phyloP scores from a whole-genome alignment of 2,113 vertebrate genomes.

The Chamaetylas fuelleborni region DNA sequence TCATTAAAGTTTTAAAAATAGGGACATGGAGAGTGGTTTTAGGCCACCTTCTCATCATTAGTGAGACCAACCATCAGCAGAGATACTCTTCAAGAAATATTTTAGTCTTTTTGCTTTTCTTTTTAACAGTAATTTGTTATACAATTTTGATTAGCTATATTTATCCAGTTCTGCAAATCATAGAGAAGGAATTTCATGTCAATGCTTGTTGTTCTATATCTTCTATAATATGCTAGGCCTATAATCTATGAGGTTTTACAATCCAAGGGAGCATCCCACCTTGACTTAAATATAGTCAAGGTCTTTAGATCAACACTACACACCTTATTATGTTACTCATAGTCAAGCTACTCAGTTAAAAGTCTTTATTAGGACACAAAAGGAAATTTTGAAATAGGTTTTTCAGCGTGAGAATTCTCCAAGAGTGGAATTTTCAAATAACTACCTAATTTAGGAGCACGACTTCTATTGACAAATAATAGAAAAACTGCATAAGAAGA shows the following conservation, averaged over 20 bases:
- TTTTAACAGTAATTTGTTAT: neutral
- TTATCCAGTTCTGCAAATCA: neutral
- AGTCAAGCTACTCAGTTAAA: neutral
- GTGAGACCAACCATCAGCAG: neutral
- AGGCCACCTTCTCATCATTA: neutral
- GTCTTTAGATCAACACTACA: neutral
- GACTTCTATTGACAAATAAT: neutral
- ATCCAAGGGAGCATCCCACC: neutral
- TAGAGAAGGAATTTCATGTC: neutral
- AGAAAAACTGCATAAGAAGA: neutral
- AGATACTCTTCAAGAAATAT: neutral
- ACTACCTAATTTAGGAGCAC: neutral
- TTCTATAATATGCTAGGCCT: neutral
- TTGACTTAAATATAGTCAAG: neutral
- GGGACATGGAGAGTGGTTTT: neutral
- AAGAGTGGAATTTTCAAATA: neutral
- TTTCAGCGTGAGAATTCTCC: neutral
- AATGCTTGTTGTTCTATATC: neutral
- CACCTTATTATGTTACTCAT: neutral
- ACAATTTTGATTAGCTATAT: neutral
- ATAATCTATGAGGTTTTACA: neutral
- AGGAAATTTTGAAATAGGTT: neutral
- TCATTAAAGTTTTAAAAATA: neutral
- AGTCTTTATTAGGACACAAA: neutral
- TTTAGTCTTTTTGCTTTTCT: neutral